These are phyloP conservation scores for Romanogobio albipinnatus DNA, from an alignment of 2,113 vertebrate genomes.

Conservation along the genomic window DNA sequence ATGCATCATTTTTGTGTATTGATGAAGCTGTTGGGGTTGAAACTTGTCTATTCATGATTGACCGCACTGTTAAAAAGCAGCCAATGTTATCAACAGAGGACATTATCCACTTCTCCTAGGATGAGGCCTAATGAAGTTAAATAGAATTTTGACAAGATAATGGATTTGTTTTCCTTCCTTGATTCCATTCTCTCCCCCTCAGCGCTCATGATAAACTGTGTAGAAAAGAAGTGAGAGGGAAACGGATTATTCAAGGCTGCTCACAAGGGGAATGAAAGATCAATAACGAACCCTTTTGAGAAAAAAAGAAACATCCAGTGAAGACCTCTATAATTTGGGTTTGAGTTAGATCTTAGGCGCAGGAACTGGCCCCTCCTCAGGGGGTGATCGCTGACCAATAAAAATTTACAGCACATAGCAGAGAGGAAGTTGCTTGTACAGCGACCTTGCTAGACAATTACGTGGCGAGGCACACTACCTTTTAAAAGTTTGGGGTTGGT, in stretches of 20 bases:
- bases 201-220: constrained; percentile 58
- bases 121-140: constrained; percentile 60
- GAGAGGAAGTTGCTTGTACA: constrained; percentile 53
- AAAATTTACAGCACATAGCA: constrained; percentile 57
- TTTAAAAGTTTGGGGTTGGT: not conserved
- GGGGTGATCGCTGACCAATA: constrained; percentile 53
- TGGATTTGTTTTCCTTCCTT: constrained; percentile 61
- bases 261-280: constrained; percentile 65
- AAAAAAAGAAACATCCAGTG: constrained; percentile 50
- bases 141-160: constrained; percentile 62
- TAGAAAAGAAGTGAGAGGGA: constrained; percentile 52
- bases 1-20: constrained; percentile 30
- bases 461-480: constrained; percentile 2
- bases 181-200: constrained; percentile 58
- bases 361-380: constrained; percentile 34
- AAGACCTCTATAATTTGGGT: constrained; percentile 60
- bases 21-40: constrained; percentile 23
- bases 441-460: constrained; percentile 45
- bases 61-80: constrained; percentile 49
- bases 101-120: constrained; percentile 52
- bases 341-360: constrained; percentile 51
- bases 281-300: constrained; percentile 65
- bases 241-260: constrained; percentile 62
- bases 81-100: constrained; percentile 50
- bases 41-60: constrained; percentile 46